A percentile compares a stretch with the other conserved stretches of the same genome.
phyloP scores from a whole-genome alignment of 2,888 invertebrate genomes.

The Cephus runcator region DNA sequence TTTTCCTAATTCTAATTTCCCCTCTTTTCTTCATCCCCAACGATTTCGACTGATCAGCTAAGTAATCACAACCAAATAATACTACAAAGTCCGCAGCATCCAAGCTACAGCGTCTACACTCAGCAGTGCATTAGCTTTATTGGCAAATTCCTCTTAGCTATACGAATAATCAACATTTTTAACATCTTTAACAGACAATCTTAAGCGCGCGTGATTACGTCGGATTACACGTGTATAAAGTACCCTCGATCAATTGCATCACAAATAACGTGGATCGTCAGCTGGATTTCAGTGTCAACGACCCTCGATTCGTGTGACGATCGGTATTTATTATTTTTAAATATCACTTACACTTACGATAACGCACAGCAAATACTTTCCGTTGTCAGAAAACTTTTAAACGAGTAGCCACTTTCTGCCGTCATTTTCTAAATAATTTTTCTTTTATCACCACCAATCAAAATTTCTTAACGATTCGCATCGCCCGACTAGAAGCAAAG shows the following conservation, averaged over 20 bases:
- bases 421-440: neutral
- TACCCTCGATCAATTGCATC: neutral
- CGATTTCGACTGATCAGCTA: conserved; percentile 2
- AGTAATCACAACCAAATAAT: conserved; percentile 39
- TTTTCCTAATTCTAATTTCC: neutral
- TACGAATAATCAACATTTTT: conserved; percentile 20
- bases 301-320: neutral
- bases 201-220: conserved; percentile 1
- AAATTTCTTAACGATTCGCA: neutral
- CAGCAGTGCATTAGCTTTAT: neutral
- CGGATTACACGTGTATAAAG: neutral
- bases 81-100: conserved; percentile 13
- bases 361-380: neutral
- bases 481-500: too few species aligned
- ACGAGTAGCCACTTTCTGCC: neutral
- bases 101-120: neutral
- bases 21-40: neutral
- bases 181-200: conserved; percentile 23
- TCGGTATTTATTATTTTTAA: neutral
- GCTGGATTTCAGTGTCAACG: neutral
- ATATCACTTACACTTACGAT: neutral
- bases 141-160: conserved; percentile 14
- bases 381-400: neutral
- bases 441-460: neutral
- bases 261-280: neutral